Conservation (phyloP, 1,140 invertebrate genomes). For the Danaus melanippus region DNA sequence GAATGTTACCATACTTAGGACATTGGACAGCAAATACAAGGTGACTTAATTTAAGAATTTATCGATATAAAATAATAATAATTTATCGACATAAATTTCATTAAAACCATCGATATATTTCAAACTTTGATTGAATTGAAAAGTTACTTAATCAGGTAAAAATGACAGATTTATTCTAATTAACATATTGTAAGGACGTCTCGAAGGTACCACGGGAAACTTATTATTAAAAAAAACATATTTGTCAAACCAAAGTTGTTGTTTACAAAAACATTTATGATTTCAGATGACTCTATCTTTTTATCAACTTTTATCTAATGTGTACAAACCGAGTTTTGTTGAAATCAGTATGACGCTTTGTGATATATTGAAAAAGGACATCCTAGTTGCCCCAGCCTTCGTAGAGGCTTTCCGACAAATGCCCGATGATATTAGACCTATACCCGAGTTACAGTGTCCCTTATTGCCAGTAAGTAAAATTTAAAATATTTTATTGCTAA, state of each 20-base stretch:
- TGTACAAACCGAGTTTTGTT: slow-evolving; percentile 14
- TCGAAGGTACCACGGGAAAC: not conserved
- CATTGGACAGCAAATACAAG: not conserved
- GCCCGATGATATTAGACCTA: not conserved
- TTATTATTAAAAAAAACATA: slow-evolving; percentile 6
- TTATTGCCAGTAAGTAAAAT: slow-evolving; percentile 6
- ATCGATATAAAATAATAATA: not conserved
- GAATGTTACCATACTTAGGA: not conserved
- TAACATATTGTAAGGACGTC: not conserved
- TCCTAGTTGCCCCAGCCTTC: not conserved
- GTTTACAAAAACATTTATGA: not conserved
- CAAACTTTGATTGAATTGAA: not conserved
- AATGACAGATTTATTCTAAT: not conserved
- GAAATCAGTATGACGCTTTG: not conserved
- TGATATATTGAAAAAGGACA: slow-evolving; percentile 4
- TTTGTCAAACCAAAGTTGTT: not conserved
- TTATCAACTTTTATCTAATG: slow-evolving; percentile 13
- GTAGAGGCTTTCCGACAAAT: not conserved
- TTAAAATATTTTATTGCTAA: not conserved
- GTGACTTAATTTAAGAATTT: not conserved
- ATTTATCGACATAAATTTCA: not conserved
- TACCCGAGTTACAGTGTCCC: slow-evolving; percentile 1
- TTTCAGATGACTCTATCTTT: slow-evolving; percentile 6
- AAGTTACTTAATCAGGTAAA: not conserved
- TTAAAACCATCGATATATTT: no score